Evolutionary conservation across 2,797 vertebrate genomes (phyloP), one percentile per base, ranked within the genome.

Genomic region (Ataeniobius toweri): DNA sequence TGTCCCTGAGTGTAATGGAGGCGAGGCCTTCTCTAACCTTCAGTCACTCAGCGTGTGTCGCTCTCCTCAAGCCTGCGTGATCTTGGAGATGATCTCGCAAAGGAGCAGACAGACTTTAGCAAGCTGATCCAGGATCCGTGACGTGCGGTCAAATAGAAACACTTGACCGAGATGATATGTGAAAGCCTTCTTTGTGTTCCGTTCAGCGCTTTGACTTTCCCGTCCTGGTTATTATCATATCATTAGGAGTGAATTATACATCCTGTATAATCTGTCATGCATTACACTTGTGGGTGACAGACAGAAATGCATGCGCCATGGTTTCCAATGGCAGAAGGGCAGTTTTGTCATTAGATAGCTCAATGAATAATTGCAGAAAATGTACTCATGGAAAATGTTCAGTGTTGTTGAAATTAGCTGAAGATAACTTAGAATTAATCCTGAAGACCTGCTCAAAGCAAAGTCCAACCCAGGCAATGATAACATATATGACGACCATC

Each of bases 111-210:
- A 86, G 56, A 78, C 73, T 55, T 2, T 41, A 48, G 36, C 65
- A 72, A 78, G 3, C 46, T 83, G 41, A 83, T 75, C 74, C 76
- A 24, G 77, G 75, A 80, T 50, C 72, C 75, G 69, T 85, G 85
- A 83, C 85, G 86, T 51, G 88, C 83, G 83, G 83, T 89, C 90
- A 90, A 86, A 92, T 84, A 83, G 84, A 87, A 86, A 81, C 88
- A 88, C 86, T 86, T 91, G 86, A 89, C 86, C 78, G 84, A 91
- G 83, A 88, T 89, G 83, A 89, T 39, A 36, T 65, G 18, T 39
- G 50, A 75, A 82, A 90, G 81, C 84, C 81, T 86, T 70, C 55
- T 78, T 61, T 69, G n/a, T 50, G 71, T 78, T 68, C 75, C 51
- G 56, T 51, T 36, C 78, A 76, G 78, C 77, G 87, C 77, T 80